phyloP scores from a whole-genome alignment of 2,797 vertebrate species.

The Chelon auratus region DNA sequence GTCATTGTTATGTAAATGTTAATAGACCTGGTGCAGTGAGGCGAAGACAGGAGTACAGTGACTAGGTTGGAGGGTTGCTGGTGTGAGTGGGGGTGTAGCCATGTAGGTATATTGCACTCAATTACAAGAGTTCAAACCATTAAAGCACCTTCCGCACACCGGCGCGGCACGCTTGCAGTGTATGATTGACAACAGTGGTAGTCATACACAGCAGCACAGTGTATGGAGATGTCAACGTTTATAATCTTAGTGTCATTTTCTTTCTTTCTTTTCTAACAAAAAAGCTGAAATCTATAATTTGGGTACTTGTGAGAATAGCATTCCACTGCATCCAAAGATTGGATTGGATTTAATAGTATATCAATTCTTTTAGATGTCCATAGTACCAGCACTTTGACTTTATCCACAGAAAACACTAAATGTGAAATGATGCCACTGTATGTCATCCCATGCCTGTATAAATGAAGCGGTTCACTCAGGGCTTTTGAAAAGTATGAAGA shows the following conservation, averaged over 20 bases:
- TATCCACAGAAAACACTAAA: background rate
- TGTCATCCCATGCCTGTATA: too few species aligned
- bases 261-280: background rate
- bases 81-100: slow-evolving; percentile 17
- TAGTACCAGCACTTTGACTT: background rate
- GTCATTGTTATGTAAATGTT: slow-evolving; percentile 81
- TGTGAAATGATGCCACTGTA: too few species aligned
- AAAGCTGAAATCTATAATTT: background rate
- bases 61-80: slow-evolving; percentile 17
- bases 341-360: background rate
- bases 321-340: background rate
- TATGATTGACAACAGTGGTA: slow-evolving; percentile 25
- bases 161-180: slow-evolving; percentile 9
- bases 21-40: slow-evolving; percentile 65
- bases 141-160: slow-evolving; percentile 39
- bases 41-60: slow-evolving; percentile 43
- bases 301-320: background rate
- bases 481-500: too few species aligned
- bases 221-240: slow-evolving; percentile 7
- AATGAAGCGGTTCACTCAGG: too few species aligned
- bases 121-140: slow-evolving; percentile 67
- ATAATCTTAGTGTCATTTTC: background rate
- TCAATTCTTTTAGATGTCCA: background rate
- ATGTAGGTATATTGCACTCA: slow-evolving; percentile 55
- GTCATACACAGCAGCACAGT: slow-evolving; percentile 10